Conservation (phyloP, 2,113 vertebrate genomes). For the Taxidea taxus region DNA sequence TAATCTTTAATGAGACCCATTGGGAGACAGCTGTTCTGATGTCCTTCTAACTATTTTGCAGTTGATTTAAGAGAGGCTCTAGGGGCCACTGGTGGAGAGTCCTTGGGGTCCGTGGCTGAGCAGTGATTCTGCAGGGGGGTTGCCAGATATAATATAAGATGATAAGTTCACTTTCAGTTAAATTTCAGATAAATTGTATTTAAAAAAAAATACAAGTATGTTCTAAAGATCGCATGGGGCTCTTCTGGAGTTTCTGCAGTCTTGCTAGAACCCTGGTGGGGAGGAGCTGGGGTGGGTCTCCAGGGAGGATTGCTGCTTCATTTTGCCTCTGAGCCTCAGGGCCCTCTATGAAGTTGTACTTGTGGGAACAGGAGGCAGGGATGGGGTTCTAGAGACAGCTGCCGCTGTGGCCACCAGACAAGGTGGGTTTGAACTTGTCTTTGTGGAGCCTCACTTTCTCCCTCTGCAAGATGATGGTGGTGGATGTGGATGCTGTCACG, state of each 20-base stretch:
- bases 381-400: not conserved
- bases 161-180: not conserved
- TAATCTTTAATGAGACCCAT: not conserved
- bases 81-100: not conserved
- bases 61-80: not conserved
- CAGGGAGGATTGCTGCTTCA: not conserved
- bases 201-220: not conserved
- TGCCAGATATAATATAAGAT: constrained; percentile 2
- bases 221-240: not conserved
- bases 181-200: constrained; percentile 20
- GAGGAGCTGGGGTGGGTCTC: not conserved
- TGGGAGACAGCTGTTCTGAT: not conserved
- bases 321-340: not conserved
- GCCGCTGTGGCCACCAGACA: too few relatives aligned
- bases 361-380: not conserved
- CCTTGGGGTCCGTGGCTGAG: not conserved
- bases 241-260: not conserved
- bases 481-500: not conserved
- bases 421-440: not conserved
- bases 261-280: not conserved
- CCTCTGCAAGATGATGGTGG: not conserved
- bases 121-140: not conserved
- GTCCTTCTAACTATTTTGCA: not conserved
- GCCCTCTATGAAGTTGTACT: not conserved
- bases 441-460: not conserved